A percentile compares a stretch with the other conserved stretches of the same genome.
Evolutionary conservation across 2,113 vertebrate genomes (phyloP).

Genomic region (Phylloscopus trochiloides): DNA sequence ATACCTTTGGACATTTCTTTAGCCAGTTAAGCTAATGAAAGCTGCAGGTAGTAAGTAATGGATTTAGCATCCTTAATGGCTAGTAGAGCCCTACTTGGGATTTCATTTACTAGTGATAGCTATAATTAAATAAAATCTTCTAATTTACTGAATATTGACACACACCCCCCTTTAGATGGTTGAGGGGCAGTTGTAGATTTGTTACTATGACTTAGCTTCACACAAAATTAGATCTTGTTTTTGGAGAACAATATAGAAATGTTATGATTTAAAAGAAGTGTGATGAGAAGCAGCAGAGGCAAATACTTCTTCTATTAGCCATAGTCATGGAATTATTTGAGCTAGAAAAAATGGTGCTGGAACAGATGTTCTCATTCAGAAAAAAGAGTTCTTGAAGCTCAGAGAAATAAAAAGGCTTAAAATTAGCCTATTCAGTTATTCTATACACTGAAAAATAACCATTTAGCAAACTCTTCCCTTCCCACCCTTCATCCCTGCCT

Average conservation of each 20-base stretch:
- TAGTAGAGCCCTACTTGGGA: not conserved
- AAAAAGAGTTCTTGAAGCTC: not conserved
- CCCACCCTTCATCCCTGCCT: not conserved
- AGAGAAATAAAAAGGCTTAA: not conserved
- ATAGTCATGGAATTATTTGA: not conserved
- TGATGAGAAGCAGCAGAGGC: not conserved
- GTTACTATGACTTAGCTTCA: not conserved
- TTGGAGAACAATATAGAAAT: not conserved
- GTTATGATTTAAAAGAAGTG: accelerated
- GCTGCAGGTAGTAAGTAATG: not conserved
- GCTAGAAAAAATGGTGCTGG: not conserved
- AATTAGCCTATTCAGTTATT: not conserved
- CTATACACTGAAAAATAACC: not conserved
- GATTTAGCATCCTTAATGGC: not conserved
- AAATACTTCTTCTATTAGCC: not conserved
- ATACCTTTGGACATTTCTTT: not conserved
- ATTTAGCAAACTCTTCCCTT: not conserved
- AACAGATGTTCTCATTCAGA: conserved; percentile 26
- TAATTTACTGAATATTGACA: not conserved
- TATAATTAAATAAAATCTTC: not conserved
- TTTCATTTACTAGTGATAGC: not conserved
- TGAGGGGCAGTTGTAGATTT: accelerated
- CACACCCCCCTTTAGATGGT: not conserved
- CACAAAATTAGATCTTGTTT: not conserved
- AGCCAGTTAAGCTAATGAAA: not conserved